Conservation (phyloP, 35 echinoderm and acorn worm species). For the Ophioderma brevispina region DNA sequence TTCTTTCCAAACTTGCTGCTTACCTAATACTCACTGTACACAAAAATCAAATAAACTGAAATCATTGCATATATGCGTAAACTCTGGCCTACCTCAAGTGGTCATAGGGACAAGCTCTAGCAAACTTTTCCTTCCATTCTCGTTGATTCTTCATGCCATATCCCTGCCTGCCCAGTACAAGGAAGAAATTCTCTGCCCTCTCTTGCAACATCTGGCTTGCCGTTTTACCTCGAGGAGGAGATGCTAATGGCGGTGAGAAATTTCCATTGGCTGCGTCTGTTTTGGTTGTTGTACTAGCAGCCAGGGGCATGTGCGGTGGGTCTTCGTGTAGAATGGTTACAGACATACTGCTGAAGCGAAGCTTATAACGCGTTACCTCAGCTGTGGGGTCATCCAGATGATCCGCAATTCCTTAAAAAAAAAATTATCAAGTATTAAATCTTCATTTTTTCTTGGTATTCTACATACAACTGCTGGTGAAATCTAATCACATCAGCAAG, state of each 20-base stretch:
- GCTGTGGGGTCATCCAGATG: conserved; percentile 64
- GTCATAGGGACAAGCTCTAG: conserved; percentile 88
- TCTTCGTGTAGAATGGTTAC: conserved; percentile 92
- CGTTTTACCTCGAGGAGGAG: background rate
- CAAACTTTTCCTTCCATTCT: conserved; percentile 79
- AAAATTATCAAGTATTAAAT: background rate
- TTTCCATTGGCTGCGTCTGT: background rate
- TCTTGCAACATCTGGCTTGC: conserved; percentile 50
- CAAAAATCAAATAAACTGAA: no score
- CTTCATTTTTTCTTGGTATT: no score
- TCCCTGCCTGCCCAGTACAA: conserved; percentile 66
- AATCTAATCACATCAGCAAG: background rate
- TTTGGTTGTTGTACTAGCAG: background rate
- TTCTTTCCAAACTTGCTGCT: no score
- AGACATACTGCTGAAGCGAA: conserved; percentile 80
- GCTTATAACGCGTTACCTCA: conserved; percentile 89
- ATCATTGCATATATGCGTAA: no score
- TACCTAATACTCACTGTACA: no score
- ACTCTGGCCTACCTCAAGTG: conserved; percentile 73
- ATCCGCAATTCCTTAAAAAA: conserved; percentile 33
- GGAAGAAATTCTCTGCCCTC: conserved; percentile 73
- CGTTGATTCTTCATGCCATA: conserved; percentile 70
- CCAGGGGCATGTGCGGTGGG: conserved; percentile 66
- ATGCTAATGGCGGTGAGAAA: background rate
- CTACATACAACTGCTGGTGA: no score